Percentiles rank a stretch among this genome's conserved stretches.
Conservation (phyloP, 1,140 invertebrate species). For the Subanguina moxae region DNA sequence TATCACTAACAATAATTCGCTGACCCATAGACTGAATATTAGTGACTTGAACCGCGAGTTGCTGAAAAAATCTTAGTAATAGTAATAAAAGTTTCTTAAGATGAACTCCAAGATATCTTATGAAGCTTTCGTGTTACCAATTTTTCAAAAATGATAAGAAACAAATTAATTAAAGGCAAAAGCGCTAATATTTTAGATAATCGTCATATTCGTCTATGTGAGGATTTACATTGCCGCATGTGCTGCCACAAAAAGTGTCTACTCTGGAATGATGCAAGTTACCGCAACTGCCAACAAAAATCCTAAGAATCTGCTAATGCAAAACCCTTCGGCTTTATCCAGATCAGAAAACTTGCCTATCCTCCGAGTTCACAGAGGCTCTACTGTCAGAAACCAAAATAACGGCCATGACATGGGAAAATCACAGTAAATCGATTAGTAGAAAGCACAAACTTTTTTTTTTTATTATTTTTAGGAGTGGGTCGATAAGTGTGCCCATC, state of each 20-base stretch:
- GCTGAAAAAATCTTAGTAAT: too few species aligned
- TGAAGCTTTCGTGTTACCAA: too few species aligned
- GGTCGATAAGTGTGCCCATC: conserved; percentile 14
- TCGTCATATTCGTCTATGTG: conserved; percentile 95
- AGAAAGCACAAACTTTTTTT: neutral
- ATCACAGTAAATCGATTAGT: neutral
- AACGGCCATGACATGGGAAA: neutral
- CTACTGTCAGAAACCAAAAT: conserved; percentile 35
- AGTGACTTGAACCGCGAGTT: conserved; percentile 88
- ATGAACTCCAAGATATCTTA: too few species aligned
- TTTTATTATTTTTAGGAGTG: neutral
- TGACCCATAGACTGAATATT: conserved; percentile 87
- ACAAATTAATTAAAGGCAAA: too few species aligned
- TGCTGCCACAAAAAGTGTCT: conserved; percentile 78
- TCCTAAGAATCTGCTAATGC: conserved; percentile 48
- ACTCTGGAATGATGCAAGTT: conserved; percentile 79
- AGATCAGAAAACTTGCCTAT: conserved; percentile 75
- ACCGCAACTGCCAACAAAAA: conserved; percentile 61
- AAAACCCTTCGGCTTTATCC: conserved; percentile 60
- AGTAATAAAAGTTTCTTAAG: too few species aligned
- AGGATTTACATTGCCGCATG: conserved; percentile 86
- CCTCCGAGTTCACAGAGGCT: conserved; percentile 80
- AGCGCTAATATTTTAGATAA: conserved; percentile 62
- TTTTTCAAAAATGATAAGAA: too few species aligned
- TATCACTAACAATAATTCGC: conserved; percentile 87